Percentiles rank a stretch among this genome's conserved stretches.
Conservation (phyloP, 2,113 vertebrate genomes). For the Genyomyrus donnyi region DNA sequence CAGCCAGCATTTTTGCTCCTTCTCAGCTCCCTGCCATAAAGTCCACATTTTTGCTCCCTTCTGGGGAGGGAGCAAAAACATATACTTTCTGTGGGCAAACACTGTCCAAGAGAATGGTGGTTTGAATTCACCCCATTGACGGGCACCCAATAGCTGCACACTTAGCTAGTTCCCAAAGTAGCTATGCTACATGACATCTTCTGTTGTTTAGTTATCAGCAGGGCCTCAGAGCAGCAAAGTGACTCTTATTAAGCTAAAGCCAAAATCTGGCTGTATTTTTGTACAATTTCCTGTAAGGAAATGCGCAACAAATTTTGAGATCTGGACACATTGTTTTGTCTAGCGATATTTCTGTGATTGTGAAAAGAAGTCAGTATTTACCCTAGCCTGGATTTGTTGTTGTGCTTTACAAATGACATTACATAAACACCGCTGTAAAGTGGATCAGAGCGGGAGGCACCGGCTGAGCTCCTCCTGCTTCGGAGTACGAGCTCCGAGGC, state of each 20-base stretch:
- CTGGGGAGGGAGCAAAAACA: neutral
- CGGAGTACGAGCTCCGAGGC: neutral
- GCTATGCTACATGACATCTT: neutral
- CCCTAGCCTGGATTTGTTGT: neutral
- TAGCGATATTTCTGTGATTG: neutral
- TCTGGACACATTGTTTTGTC: neutral
- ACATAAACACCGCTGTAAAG: neutral
- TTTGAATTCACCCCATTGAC: neutral
- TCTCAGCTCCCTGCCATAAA: neutral
- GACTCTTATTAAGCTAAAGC: neutral
- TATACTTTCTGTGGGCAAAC: neutral
- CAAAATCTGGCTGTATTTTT: neutral
- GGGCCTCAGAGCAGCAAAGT: neutral
- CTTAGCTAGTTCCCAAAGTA: neutral
- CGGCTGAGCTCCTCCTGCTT: neutral
- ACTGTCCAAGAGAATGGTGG: neutral
- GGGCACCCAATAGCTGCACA: neutral
- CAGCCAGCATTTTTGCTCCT: neutral
- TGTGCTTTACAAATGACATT: neutral
- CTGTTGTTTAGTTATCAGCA: neutral
- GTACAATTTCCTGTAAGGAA: neutral
- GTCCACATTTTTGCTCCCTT: neutral
- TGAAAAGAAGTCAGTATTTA: neutral
- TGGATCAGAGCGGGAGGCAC: neutral
- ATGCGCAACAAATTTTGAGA: neutral